Percentiles rank a stretch among this genome's conserved stretches.
Evolutionary conservation across 2,888 invertebrate genomes (phyloP).

Genomic region (Drosophila lutescens): DNA sequence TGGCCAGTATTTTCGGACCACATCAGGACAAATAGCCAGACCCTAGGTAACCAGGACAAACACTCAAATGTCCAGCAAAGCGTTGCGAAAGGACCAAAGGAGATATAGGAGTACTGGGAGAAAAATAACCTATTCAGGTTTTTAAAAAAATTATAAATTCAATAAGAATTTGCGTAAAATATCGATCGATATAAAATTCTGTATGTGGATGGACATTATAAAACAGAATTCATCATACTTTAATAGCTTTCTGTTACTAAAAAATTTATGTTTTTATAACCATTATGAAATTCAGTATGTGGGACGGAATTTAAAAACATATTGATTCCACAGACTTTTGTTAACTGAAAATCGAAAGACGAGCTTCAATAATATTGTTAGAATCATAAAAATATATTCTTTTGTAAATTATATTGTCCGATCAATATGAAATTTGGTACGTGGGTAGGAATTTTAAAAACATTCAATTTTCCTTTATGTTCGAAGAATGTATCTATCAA

Average conservation of each 20-base stretch:
- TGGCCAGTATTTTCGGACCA: slow-evolving; percentile 31
- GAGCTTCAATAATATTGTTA: background rate
- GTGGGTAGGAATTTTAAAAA: background rate
- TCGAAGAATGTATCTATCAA: background rate
- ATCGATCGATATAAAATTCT: too few relatives aligned
- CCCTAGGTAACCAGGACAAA: slow-evolving; percentile 42
- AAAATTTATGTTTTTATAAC: too few relatives aligned
- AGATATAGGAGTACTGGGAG: slow-evolving; percentile 4
- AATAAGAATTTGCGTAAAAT: too few relatives aligned
- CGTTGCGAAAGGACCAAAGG: slow-evolving; percentile 32
- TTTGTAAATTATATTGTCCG: too few relatives aligned
- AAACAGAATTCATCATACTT: too few relatives aligned
- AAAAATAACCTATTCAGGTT: background rate
- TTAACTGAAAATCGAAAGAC: too few relatives aligned
- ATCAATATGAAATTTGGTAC: background rate
- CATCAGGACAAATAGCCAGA: slow-evolving; percentile 43
- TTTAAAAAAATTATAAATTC: background rate
- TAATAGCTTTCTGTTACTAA: too few relatives aligned
- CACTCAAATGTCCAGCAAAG: slow-evolving; percentile 46
- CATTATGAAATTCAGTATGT: too few relatives aligned
- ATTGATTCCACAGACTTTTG: too few relatives aligned
- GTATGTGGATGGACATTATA: too few relatives aligned
- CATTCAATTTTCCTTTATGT: background rate
- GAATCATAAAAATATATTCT: background rate
- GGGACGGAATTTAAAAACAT: too few relatives aligned